phyloP scores from a whole-genome alignment of 2,113 vertebrate genomes.

The Varanus salvator region DNA sequence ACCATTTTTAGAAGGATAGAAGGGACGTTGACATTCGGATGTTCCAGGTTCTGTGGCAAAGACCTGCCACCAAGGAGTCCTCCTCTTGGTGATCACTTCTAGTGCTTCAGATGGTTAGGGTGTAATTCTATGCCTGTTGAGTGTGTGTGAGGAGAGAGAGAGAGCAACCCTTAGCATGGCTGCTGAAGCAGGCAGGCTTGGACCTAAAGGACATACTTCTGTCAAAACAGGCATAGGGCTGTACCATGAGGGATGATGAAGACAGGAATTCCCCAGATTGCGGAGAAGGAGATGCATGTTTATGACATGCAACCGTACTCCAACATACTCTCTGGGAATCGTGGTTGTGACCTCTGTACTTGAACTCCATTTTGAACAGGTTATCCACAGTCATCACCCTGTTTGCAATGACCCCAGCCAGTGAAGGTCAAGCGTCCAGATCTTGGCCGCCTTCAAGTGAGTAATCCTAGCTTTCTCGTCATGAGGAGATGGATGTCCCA shows the following conservation, averaged over 20 bases:
- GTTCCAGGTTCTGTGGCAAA: neutral
- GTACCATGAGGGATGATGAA: neutral
- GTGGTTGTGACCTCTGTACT: neutral
- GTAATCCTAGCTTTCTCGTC: constrained; percentile 46
- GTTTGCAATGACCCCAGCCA: constrained; percentile 9
- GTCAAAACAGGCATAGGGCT: neutral
- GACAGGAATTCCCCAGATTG: neutral
- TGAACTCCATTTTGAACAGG: neutral
- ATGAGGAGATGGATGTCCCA: constrained; percentile 23
- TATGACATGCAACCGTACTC: neutral
- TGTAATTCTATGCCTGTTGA: too few relatives aligned
- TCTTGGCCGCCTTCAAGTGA: constrained; percentile 21
- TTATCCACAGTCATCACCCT: neutral
- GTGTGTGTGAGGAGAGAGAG: too few relatives aligned
- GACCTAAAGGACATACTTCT: too few relatives aligned
- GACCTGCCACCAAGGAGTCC: neutral
- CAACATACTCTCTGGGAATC: neutral
- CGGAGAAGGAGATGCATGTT: neutral
- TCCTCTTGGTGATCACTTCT: neutral
- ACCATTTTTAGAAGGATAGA: neutral
- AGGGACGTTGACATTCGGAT: neutral
- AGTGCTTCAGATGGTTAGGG: neutral
- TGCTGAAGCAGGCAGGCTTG: too few relatives aligned
- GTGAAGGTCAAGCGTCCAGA: constrained; percentile 3
- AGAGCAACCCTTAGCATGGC: too few relatives aligned